Conservation (phyloP, 2,797 vertebrate species). For the Eospalax fontanierii region DNA sequence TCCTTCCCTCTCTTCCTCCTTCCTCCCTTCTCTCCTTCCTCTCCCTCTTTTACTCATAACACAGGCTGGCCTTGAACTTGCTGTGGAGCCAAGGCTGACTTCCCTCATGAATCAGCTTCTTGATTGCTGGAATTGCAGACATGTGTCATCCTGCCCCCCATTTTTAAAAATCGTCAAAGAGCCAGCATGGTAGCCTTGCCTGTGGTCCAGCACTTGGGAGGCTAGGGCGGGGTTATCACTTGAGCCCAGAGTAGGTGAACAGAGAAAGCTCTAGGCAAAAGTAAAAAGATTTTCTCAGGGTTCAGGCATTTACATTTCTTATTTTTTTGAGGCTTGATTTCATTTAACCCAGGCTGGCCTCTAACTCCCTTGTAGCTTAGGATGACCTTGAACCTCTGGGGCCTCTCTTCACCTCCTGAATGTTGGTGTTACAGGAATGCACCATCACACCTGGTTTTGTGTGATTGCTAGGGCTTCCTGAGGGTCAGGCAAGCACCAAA, state of each 20-base stretch:
- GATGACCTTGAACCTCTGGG: not conserved
- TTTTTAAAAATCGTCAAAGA: not conserved
- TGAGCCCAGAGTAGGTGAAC: not conserved
- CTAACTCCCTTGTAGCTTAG: too few relatives aligned
- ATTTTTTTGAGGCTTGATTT: too few relatives aligned
- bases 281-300: constrained; percentile 4
- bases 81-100: not conserved
- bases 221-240: not conserved
- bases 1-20: not conserved
- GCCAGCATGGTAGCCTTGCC: not conserved
- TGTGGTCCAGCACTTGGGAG: not conserved
- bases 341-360: not conserved
- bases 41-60: not conserved
- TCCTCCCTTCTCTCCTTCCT: not conserved
- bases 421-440: not conserved
- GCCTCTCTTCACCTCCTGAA: not conserved
- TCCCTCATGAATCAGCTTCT: not conserved
- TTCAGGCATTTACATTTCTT: not conserved
- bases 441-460: not conserved
- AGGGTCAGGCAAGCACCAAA: too few relatives aligned
- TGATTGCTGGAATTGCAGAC: not conserved
- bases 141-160: not conserved
- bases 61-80: not conserved
- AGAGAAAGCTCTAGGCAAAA: not conserved
- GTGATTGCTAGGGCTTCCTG: not conserved